Conservation (phyloP, 2,888 invertebrate genomes). For the Beris chalybata region DNA sequence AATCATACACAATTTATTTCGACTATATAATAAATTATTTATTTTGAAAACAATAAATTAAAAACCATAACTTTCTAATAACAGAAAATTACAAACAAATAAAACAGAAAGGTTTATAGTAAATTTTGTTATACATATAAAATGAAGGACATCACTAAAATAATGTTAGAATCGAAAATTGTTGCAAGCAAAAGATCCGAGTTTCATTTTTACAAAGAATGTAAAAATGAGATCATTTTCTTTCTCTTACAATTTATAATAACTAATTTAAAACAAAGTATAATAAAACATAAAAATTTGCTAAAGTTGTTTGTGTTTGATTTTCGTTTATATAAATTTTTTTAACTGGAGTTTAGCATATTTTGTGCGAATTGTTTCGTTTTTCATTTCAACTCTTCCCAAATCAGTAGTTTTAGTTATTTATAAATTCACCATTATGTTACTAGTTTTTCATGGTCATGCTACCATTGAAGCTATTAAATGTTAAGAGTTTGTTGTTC, state of each 20-base stretch:
- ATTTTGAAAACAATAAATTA: neutral
- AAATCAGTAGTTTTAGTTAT: slow-evolving; percentile 1
- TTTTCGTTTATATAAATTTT: too few relatives aligned
- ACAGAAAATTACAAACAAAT: neutral
- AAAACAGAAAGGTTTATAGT: too few relatives aligned
- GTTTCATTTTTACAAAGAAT: slow-evolving; percentile 4
- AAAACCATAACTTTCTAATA: slow-evolving; percentile 3
- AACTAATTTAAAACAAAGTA: neutral
- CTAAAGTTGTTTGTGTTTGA: too few relatives aligned
- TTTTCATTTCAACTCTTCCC: neutral
- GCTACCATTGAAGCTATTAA: too few relatives aligned
- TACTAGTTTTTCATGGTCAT: too few relatives aligned
- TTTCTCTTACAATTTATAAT: neutral
- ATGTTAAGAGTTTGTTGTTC: too few relatives aligned
- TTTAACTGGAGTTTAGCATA: neutral
- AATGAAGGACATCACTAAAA: too few relatives aligned
- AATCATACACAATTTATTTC: neutral
- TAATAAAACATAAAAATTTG: slow-evolving; percentile 1
- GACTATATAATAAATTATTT: slow-evolving; percentile 1
- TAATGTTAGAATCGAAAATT: slow-evolving; percentile 32
- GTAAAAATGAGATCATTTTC: neutral
- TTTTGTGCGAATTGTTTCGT: slow-evolving; percentile 5
- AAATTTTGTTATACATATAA: too few relatives aligned
- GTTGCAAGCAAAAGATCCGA: slow-evolving; percentile 39
- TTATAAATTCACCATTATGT: neutral